These are phyloP conservation scores for Periplaneta americana DNA, from an alignment of 1,140 invertebrate genomes.

Conservation along the genomic window DNA sequence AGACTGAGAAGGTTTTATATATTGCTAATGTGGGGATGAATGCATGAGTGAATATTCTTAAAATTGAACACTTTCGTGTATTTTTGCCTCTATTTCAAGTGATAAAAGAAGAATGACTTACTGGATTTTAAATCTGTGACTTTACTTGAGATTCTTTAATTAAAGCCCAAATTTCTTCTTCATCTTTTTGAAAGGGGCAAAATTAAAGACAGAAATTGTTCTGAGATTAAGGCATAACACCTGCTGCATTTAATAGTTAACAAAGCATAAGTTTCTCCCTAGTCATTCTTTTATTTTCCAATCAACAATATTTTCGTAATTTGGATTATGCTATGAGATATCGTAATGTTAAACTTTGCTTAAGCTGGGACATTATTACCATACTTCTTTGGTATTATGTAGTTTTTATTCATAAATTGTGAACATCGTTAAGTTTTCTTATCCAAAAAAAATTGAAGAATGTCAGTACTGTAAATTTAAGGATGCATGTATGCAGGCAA, in stretches of 20 bases:
- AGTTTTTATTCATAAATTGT: background rate
- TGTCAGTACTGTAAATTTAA: background rate
- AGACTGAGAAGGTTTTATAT: slow-evolving; percentile 13
- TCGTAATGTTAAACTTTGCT: background rate
- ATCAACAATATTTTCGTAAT: background rate
- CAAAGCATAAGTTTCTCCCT: background rate
- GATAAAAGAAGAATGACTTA: background rate
- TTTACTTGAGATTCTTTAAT: background rate
- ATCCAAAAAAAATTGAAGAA: background rate
- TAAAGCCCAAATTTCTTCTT: too few relatives aligned
- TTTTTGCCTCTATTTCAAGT: background rate
- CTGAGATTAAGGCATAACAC: background rate
- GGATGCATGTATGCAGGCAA: background rate
- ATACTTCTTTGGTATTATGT: background rate
- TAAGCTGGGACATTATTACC: background rate
- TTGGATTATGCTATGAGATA: background rate
- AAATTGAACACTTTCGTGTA: background rate
- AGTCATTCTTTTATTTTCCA: background rate
- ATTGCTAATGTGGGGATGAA: background rate
- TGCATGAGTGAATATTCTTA: background rate
- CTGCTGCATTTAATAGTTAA: background rate
- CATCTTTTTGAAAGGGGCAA: background rate
- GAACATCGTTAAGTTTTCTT: background rate
- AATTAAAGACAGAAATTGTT: background rate
- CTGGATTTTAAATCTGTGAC: background rate